phyloP scores from a whole-genome alignment of 2,888 invertebrate genomes.

The Leptopilina syphax region DNA sequence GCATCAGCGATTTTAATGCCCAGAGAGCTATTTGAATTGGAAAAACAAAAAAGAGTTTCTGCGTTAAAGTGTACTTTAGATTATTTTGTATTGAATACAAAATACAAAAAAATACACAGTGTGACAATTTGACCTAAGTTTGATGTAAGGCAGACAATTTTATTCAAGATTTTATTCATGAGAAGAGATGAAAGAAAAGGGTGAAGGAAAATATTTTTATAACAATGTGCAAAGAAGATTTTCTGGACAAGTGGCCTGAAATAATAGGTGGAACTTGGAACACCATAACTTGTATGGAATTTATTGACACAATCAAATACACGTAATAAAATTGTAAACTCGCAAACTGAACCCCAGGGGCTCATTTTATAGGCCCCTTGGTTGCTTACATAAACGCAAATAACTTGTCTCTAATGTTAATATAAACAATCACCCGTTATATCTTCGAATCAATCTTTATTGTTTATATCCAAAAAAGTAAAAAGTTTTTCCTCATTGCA shows the following conservation, averaged over 20 bases:
- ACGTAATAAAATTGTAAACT: slow-evolving; percentile 33
- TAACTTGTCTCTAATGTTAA: slow-evolving; percentile 28
- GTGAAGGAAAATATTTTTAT: neutral
- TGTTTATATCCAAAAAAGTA: neutral
- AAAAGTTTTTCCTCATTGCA: neutral
- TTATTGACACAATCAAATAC: slow-evolving; percentile 37
- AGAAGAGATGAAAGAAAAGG: neutral
- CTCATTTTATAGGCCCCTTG: slow-evolving; percentile 10
- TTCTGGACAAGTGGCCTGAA: neutral
- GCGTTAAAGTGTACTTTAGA: too few relatives aligned
- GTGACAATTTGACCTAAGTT: too few relatives aligned
- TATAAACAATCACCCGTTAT: slow-evolving; percentile 2
- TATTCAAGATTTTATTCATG: neutral
- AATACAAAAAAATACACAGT: too few relatives aligned
- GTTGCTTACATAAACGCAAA: slow-evolving; percentile 25
- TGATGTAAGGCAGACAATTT: too few relatives aligned
- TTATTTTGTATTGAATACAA: too few relatives aligned
- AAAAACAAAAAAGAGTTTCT: too few relatives aligned
- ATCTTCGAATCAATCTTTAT: slow-evolving; percentile 9
- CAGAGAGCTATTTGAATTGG: neutral
- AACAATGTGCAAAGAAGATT: slow-evolving; percentile 15
- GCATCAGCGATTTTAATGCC: slow-evolving; percentile 14
- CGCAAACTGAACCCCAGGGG: slow-evolving; percentile 25
- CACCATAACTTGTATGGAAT: slow-evolving; percentile 35
- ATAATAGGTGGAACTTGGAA: slow-evolving; percentile 23